phyloP scores from a whole-genome alignment of 2,797 vertebrate species.

The Uromys caudimaculatus region DNA sequence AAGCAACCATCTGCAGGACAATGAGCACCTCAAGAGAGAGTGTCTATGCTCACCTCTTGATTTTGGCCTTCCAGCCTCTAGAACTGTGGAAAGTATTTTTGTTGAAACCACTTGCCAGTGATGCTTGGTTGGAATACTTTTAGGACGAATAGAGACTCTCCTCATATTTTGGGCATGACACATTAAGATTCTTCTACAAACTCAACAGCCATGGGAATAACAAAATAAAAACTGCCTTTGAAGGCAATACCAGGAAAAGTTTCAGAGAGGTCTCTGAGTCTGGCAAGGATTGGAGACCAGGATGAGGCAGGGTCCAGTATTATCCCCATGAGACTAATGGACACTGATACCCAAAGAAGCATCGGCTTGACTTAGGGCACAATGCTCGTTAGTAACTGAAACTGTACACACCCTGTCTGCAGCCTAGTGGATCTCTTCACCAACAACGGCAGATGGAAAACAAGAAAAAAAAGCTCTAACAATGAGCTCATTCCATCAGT shows the following conservation, averaged over 20 bases:
- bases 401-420: neutral
- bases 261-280: neutral
- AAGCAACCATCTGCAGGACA: neutral
- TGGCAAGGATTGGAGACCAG: neutral
- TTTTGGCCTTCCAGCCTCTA: neutral
- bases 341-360: neutral
- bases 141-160: neutral
- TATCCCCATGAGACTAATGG: neutral
- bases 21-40: neutral
- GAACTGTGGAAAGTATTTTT: neutral
- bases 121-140: neutral
- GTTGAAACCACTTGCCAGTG: neutral
- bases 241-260: neutral
- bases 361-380: neutral
- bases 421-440: neutral
- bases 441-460: neutral
- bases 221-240: neutral
- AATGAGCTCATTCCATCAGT: neutral
- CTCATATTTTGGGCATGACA: neutral
- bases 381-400: neutral
- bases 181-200: neutral
- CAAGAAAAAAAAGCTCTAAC: neutral
- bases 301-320: neutral
- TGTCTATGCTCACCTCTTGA: neutral
- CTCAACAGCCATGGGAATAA: neutral